A percentile compares a stretch with the other conserved stretches of the same genome.
Evolutionary conservation across 2,797 vertebrate species (phyloP).

Genomic region (Silurus lanzhouensis): DNA sequence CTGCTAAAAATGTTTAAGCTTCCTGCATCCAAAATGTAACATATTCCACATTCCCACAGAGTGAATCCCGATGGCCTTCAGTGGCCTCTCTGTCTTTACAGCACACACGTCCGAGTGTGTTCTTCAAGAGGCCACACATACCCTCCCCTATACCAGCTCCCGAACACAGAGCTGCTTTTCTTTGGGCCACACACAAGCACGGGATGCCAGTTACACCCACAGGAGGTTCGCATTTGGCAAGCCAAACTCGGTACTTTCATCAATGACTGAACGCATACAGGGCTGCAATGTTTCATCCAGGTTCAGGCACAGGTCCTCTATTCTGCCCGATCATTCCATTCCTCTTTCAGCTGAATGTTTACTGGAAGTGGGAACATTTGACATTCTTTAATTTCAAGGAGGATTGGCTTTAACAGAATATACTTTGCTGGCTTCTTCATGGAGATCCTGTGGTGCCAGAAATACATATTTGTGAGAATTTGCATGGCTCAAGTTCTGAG

Average conservation of each 20-base stretch:
- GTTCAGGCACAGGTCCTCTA: slow-evolving; percentile 47
- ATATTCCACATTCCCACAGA: slow-evolving; percentile 2
- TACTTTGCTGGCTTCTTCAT: slow-evolving; percentile 23
- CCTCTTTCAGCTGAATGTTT: slow-evolving; percentile 26
- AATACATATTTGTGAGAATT: slow-evolving; percentile 18
- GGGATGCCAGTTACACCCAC: slow-evolving; percentile 37
- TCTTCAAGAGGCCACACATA: slow-evolving; percentile 27
- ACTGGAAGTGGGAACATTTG: slow-evolving; percentile 41
- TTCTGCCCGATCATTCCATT: slow-evolving; percentile 50
- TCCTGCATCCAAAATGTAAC: not conserved
- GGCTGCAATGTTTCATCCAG: slow-evolving; percentile 53
- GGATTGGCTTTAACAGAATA: slow-evolving; percentile 57
- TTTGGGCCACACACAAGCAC: slow-evolving; percentile 52
- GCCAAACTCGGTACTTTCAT: slow-evolving; percentile 37
- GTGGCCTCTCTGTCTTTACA: slow-evolving; percentile 29
- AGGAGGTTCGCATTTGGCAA: slow-evolving; percentile 41
- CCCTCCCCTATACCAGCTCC: slow-evolving; percentile 16
- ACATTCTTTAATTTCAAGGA: slow-evolving; percentile 54
- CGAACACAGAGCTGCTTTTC: slow-evolving; percentile 56
- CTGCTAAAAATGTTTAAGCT: too few relatives aligned
- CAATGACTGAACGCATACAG: slow-evolving; percentile 45
- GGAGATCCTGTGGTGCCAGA: slow-evolving; percentile 29
- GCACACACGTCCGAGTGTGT: slow-evolving; percentile 29
- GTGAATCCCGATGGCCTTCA: slow-evolving; percentile 11
- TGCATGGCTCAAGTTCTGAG: too few relatives aligned